Base-by-base conservation (phyloP, 2,797 vertebrate genomes). In the Furcifer pardalis region DNA sequence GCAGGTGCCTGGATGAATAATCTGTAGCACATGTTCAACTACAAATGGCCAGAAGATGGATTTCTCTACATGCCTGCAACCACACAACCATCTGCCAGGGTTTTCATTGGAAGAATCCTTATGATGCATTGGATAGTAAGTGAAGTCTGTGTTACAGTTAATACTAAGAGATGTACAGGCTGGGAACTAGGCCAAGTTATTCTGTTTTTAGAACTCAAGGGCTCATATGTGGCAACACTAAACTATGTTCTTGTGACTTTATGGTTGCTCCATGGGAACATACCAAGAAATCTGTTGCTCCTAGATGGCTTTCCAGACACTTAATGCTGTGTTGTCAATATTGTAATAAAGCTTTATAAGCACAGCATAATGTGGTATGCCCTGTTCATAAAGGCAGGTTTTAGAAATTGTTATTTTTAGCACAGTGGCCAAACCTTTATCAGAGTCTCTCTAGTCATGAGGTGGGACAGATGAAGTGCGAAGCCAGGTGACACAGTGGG, bases 1-100 rank as follows among this genome's bases (percentile, higher is more conserved):
- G 25, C 88, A 88, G 62, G 84, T 83, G 78, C 89, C 81, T 81
- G 84, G 63, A 76, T 77, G 66, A 86, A 88, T 86, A 86, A 89
- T 69, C 35, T 79, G 40, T 35, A 83, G 44, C 1, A 10, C 79
- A 65, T 84, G 74, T 66, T 52, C 85, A 89, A 77, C 25, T 82
- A 68, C 78, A 85, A 79, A 81, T 62, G 77, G 59, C 25, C 80
- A 74, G 74, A 80, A 73, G 37, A 66, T 79, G 9, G 72, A 52
- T 73, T 86, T 84, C 65, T 23, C 71, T 0, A 0, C 23, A 0
- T 79, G 52, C 86, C 80, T 86, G 83, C 86, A 90, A 74, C 91
- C 85, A 56, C 73, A 3, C 21, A 86, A n/a, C 81, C 87, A 89
- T 90, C 89, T 90, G 81, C 37, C 32, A 60, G 65, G 72, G 76